Evolutionary conservation across 2,797 vertebrate genomes (phyloP).

Genomic region (Pristis pectinata): DNA sequence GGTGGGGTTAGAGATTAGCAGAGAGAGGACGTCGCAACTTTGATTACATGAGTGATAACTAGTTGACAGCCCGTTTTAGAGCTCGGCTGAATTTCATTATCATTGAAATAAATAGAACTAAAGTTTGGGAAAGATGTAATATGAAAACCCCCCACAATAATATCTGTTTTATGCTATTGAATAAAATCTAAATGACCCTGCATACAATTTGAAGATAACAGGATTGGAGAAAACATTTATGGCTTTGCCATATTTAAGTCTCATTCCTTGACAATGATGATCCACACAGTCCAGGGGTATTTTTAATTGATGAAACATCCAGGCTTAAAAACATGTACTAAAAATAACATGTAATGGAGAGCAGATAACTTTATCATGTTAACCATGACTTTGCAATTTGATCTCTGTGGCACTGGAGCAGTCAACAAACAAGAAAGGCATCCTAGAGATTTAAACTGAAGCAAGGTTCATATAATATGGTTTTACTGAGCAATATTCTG

Average conservation of each 20-base stretch:
- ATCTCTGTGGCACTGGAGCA: not conserved
- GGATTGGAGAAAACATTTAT: not conserved
- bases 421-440: not conserved
- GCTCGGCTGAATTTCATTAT: not conserved
- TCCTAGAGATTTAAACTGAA: not conserved
- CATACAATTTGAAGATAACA: not conserved
- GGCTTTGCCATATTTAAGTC: not conserved
- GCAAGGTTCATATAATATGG: not conserved
- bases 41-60: not conserved
- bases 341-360: not conserved
- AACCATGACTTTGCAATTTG: conserved; percentile 16
- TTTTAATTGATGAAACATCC: not conserved
- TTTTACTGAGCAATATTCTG: too few species aligned
- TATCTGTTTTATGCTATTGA: too few species aligned
- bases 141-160: not conserved
- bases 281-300: not conserved
- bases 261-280: not conserved
- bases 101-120: not conserved
- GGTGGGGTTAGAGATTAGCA: too few species aligned
- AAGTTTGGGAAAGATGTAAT: not conserved
- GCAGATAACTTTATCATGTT: not conserved
- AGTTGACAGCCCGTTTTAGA: not conserved
- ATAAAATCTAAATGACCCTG: not conserved
- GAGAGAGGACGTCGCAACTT: not conserved
- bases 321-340: conserved; percentile 19